A percentile compares a stretch with the other conserved stretches of the same genome.
These are phyloP conservation scores for Menura novaehollandiae DNA, from an alignment of 2,113 vertebrate genomes.

Conservation along the genomic window DNA sequence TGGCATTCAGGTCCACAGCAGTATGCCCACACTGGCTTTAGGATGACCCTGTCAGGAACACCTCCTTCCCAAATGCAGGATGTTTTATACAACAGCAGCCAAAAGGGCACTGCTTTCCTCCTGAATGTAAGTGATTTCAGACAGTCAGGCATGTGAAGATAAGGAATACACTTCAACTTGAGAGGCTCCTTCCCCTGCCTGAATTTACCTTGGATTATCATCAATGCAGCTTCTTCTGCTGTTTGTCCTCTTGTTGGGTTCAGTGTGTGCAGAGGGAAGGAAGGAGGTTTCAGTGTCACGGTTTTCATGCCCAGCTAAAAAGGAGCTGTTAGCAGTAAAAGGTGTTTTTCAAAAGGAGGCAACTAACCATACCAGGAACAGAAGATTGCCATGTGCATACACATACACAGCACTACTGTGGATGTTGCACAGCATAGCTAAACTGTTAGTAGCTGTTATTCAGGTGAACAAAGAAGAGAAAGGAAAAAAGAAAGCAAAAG, in stretches of 20 bases:
- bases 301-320: background rate
- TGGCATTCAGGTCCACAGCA: background rate
- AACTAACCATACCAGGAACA: background rate
- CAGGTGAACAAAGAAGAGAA: background rate
- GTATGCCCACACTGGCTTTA: rapidly evolving
- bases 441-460: background rate
- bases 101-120: background rate
- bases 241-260: background rate
- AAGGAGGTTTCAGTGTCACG: background rate
- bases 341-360: background rate
- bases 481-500: rapidly evolving
- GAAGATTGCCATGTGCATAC: background rate
- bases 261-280: background rate
- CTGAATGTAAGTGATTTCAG: background rate
- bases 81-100: background rate
- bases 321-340: background rate
- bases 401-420: background rate
- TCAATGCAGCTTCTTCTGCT: background rate
- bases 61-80: background rate
- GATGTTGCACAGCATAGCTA: background rate
- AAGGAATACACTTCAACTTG: background rate
- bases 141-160: background rate
- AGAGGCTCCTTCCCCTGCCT: background rate
- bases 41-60: background rate
- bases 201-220: background rate